Conservation (phyloP, 2,888 invertebrate genomes). For the Pandemis heparana region DNA sequence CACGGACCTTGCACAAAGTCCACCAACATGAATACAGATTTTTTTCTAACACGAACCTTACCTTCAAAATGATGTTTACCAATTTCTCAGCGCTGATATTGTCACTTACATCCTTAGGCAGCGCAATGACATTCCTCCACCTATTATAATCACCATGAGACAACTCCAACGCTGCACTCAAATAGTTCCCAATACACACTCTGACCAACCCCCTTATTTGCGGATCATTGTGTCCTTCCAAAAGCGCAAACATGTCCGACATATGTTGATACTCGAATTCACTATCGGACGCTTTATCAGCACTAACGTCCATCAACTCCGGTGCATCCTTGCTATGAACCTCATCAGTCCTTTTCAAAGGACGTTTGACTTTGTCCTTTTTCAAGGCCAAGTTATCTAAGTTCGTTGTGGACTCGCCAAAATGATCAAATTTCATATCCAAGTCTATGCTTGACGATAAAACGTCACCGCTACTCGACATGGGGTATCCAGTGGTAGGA, state of each 20-base stretch:
- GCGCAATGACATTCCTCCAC: conserved; percentile 73
- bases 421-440: conserved; percentile 88
- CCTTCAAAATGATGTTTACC: conserved; percentile 84
- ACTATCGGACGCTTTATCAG: conserved; percentile 48
- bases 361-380: conserved; percentile 54
- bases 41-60: conserved; percentile 54
- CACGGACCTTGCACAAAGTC: too few relatives aligned
- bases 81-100: conserved; percentile 77
- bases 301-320: conserved; percentile 46
- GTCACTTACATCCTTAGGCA: conserved; percentile 72
- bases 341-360: conserved; percentile 62
- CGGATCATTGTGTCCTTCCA: conserved; percentile 91
- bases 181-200: conserved; percentile 88
- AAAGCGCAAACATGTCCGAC: conserved; percentile 88
- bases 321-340: conserved; percentile 59
- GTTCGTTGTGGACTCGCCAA: conserved; percentile 81
- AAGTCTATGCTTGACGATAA: conserved; percentile 78
- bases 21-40: too few relatives aligned
- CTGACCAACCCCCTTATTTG: conserved; percentile 91
- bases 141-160: conserved; percentile 84
- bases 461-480: conserved; percentile 75
- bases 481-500: conserved; percentile 75
- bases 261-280: conserved; percentile 86
- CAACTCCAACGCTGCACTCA: conserved; percentile 86
- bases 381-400: conserved; percentile 65